Evolutionary conservation across 2,113 vertebrate genomes (phyloP), one percentile per base, ranked within the genome.

Genomic region (Thalassoma bifasciatum): DNA sequence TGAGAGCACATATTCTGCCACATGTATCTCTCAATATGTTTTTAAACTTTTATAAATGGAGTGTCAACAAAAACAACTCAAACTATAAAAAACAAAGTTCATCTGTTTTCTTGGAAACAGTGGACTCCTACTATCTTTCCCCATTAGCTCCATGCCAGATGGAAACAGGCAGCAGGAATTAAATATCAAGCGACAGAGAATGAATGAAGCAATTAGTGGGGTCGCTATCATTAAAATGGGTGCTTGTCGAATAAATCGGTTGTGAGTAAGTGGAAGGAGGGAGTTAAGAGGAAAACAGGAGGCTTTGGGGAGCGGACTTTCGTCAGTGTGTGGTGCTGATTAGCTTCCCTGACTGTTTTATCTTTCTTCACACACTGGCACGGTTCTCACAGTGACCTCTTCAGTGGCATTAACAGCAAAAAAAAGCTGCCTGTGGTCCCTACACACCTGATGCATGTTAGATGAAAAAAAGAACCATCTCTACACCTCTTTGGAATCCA

Each of bases 141-240:
- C 64, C 61, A 81, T 87, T 83, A 91, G 64, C 23, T 63, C 24
- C 46, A 53, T 66, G 44, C 70, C 79, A 86, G 70, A 85, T 81
- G 75, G 68, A 85, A 72, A 79, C 68, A 38, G 72, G 70, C 77
- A 75, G 75, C 72, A 85, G 63, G 78, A 81, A 91, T 85, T 82
- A 75, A 90, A 91, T 75, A 86, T 71, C 63, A 81, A 76, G 66
- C 24, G 69, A 66, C 82, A 70, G 76, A 63, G 57, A 84, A 85
- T 85, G 79, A 86, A 87, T 80, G 50, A 73, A 83, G 76, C 79
- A 87, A 88, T 89, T 85, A 90, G 77, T 66, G 51, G 57, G 36
- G 62, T 62, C 10, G n/a, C 56, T 51, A 62, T 84, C 42, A 2
- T 75, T 66, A 68, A 77, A 83, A 77, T 2, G 11, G 63, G 26